Evolutionary conservation across 2,797 vertebrate genomes (phyloP).

Genomic region (Sebastes diaconus): DNA sequence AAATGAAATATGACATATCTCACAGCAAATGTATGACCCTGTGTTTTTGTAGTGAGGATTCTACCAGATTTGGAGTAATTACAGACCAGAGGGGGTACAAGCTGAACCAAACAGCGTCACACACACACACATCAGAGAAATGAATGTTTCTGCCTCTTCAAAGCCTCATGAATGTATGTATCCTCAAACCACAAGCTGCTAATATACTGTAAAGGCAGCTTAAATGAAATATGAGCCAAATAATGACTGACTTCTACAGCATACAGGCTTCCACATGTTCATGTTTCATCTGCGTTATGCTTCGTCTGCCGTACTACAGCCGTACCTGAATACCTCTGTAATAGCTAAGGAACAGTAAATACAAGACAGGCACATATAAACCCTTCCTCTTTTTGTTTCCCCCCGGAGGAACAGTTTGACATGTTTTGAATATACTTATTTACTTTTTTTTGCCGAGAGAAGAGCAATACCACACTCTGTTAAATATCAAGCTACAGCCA

Average conservation of each 20-base stretch:
- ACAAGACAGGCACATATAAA: neutral
- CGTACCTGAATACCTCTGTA: neutral
- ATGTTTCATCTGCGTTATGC: slow-evolving; percentile 14
- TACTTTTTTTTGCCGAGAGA: neutral
- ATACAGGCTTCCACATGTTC: slow-evolving; percentile 35
- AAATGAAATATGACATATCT: slow-evolving; percentile 38
- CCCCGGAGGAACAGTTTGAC: neutral
- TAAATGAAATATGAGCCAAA: slow-evolving; percentile 54
- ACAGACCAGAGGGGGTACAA: slow-evolving; percentile 70
- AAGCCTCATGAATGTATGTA: slow-evolving; percentile 58
- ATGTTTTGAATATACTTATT: neutral
- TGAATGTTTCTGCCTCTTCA: slow-evolving; percentile 49
- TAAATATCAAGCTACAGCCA: neutral
- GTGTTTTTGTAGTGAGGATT: slow-evolving; percentile 39
- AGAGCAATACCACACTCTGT: neutral
- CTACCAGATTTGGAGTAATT: slow-evolving; percentile 67
- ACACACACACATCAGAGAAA: slow-evolving; percentile 67
- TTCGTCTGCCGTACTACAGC: neutral
- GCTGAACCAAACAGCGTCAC: slow-evolving; percentile 56
- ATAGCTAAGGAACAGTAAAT: neutral
- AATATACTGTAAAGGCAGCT: slow-evolving; percentile 64
- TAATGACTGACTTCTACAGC: slow-evolving; percentile 37
- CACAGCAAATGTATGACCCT: slow-evolving; percentile 7
- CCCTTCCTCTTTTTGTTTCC: neutral
- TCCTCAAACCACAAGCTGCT: slow-evolving; percentile 68